phyloP scores from a whole-genome alignment of 1,140 invertebrate species.

The Zophobas morio region DNA sequence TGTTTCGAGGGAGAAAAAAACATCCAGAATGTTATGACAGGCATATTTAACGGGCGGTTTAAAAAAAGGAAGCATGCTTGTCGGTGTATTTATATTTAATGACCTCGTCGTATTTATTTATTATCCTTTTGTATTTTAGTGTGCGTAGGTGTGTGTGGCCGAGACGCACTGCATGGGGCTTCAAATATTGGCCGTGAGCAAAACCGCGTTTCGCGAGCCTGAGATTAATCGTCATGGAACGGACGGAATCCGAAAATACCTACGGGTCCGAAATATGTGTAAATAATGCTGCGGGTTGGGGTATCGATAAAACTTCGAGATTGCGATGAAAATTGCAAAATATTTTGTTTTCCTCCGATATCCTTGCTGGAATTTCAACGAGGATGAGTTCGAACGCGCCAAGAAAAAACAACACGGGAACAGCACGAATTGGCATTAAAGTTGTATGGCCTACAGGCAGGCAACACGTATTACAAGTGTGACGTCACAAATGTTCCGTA shows the following conservation, averaged over 20 bases:
- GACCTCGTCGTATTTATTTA: constrained; percentile 52
- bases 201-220: constrained; percentile 13
- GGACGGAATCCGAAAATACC: neutral
- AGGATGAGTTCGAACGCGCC: no score
- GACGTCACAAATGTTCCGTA: no score
- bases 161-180: constrained; percentile 24
- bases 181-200: constrained; percentile 23
- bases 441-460: no score
- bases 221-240: neutral
- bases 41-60: constrained; percentile 51
- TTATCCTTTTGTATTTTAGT: constrained; percentile 45
- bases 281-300: neutral
- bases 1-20: constrained; percentile 46
- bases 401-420: no score
- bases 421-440: no score
- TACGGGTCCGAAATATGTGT: neutral
- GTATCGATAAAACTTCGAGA: no score
- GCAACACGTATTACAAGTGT: no score
- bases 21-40: constrained; percentile 49
- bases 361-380: no score
- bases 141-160: constrained; percentile 49
- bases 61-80: constrained; percentile 51
- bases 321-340: no score
- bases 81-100: constrained; percentile 52
- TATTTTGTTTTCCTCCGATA: no score